Conservation (phyloP, 2,113 vertebrate species). For the Eretmodus cyanostictus region DNA sequence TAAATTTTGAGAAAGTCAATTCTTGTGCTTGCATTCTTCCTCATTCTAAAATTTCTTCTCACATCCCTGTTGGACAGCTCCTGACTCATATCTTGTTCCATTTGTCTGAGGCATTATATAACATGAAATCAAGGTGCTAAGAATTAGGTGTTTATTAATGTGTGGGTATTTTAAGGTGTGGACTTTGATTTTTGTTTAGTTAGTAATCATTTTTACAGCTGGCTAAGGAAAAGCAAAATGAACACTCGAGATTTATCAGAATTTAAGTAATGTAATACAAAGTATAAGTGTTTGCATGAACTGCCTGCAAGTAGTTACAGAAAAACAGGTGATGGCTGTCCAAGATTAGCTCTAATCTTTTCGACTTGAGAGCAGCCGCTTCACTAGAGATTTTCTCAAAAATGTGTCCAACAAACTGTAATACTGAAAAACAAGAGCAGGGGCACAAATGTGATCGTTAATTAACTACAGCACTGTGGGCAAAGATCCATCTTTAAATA, state of each 20-base stretch:
- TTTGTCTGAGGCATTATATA: neutral
- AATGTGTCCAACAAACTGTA: neutral
- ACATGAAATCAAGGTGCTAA: neutral
- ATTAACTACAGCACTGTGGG: neutral
- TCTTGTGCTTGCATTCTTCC: neutral
- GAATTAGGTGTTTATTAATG: neutral
- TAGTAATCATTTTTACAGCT: neutral
- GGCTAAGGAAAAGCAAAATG: neutral
- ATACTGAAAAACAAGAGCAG: neutral
- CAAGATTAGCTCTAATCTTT: neutral
- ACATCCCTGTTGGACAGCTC: neutral
- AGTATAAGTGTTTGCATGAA: neutral
- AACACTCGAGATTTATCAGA: neutral
- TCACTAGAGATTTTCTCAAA: neutral
- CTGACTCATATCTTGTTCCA: neutral
- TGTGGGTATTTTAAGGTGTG: neutral
- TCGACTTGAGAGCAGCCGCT: neutral
- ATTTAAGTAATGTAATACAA: neutral
- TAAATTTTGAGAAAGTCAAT: neutral
- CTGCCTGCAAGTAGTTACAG: neutral
- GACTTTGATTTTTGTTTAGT: neutral
- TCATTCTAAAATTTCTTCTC: neutral
- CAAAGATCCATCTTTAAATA: neutral
- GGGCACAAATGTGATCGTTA: neutral
- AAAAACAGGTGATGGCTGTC: neutral